Conservation (phyloP, 1,140 invertebrate genomes). For the Berghia stephanieae region DNA sequence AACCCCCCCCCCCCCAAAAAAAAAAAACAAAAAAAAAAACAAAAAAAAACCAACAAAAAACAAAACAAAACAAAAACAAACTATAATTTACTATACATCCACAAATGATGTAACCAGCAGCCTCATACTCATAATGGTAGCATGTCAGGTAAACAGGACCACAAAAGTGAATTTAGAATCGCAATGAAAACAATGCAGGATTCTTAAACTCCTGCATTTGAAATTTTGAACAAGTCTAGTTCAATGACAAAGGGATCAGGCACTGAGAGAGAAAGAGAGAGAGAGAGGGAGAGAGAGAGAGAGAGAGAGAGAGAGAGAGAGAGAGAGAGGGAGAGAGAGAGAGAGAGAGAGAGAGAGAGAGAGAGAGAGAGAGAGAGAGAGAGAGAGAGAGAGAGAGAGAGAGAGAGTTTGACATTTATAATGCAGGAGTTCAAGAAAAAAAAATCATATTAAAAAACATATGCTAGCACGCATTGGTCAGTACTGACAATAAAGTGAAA, state of each 20-base stretch:
- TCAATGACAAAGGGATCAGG: background rate
- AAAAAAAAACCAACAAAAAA: background rate
- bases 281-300: background rate
- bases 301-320: background rate
- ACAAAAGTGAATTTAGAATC: background rate
- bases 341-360: background rate
- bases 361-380: background rate
- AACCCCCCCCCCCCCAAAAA: no score
- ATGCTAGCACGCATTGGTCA: background rate
- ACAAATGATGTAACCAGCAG: background rate
- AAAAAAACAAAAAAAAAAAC: background rate
- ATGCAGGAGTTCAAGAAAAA: background rate
- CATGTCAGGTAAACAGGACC: background rate
- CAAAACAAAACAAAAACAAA: background rate
- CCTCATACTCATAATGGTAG: background rate
- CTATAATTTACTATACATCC: background rate
- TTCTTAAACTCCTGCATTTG: background rate
- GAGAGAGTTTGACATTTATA: background rate
- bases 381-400: background rate
- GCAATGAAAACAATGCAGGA: no score
- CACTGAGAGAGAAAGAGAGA: background rate
- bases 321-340: background rate
- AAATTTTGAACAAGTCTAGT: background rate
- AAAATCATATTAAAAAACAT: background rate
- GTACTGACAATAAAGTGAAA: no score